Base-by-base conservation (phyloP, 2,888 invertebrate species). In the Xestia rhomboidea region DNA sequence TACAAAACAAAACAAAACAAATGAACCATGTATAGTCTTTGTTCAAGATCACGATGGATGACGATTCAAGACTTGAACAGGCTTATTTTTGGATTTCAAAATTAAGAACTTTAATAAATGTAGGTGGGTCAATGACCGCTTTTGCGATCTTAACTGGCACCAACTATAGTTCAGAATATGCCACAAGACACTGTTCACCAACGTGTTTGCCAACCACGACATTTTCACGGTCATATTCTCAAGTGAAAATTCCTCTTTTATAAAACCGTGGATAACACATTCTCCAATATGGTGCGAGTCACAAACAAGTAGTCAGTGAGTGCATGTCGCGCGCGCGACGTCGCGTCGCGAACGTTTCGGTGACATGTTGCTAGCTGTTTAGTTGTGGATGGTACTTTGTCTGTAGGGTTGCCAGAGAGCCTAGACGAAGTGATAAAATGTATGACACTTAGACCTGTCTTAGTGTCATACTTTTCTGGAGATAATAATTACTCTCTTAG, bases 281-380 rank as follows among this genome's bases (percentile, higher is more conserved):
- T 41, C 21, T 15, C 46, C 41, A 68, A 83, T 77, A 83, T 34
- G 27, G 3, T 27, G n/a, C 4, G 57, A 49, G 4, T 67, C 64
- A 66, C 70, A 73, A 60, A 72, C 67, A 66, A 38, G 38, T 62
- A 63, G 71, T 57, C 49, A 44, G 54, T 41, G 13, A 62, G 49
- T 66, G 41, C 21, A 60, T 13, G 68, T 54, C 41, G 64, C 75
- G 34, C n/a, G 78, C 38, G 74, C 68, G 27, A 82, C 76, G 71
- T 41, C 44, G 64, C 76, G 70, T 41, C 44, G 64, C 38, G 63
- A 51, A 81, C 81, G 41, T 62, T 68, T 62, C 34, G 69, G 70
- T 83, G 79, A 86, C 86, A 82, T 73, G 74, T 78, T 78, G 64
- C 49, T n/a, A 24, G 57, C 79, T 78, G 83, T 86, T 84, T 75